Evolutionary conservation across 2,797 vertebrate species (phyloP).

Genomic region (Pipistrellus pygmaeus): DNA sequence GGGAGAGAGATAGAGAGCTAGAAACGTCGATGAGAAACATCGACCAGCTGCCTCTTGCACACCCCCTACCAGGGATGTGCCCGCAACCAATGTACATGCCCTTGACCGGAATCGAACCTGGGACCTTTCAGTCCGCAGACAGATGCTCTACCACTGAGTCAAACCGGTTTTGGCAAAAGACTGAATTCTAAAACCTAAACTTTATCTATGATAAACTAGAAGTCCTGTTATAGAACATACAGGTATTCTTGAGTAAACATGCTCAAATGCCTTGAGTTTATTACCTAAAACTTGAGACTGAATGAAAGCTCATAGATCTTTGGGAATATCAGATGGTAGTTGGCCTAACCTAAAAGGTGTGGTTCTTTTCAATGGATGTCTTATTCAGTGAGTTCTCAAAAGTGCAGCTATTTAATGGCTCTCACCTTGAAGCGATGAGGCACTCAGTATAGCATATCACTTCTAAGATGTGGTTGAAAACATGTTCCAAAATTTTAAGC

Average conservation of each 20-base stretch:
- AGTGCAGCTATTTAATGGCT: neutral
- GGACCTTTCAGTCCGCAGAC: too few relatives aligned
- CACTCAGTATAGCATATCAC: neutral
- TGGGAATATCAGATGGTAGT: neutral
- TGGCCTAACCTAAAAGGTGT: neutral
- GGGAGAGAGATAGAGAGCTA: too few relatives aligned
- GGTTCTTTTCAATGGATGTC: neutral
- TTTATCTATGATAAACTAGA: too few relatives aligned
- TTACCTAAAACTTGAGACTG: neutral
- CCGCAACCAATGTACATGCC: too few relatives aligned
- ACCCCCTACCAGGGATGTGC: too few relatives aligned
- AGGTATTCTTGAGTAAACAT: neutral
- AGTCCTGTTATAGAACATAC: neutral
- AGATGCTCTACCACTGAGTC: too few relatives aligned
- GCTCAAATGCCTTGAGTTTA: neutral
- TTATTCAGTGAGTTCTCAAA: neutral
- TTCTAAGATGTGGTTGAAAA: neutral
- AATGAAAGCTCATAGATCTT: neutral
- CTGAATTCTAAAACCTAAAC: too few relatives aligned
- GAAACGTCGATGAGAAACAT: too few relatives aligned
- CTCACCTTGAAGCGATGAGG: neutral
- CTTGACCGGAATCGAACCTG: too few relatives aligned
- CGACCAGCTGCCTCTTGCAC: too few relatives aligned
- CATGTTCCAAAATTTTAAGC: neutral
- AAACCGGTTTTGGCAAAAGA: too few relatives aligned